Evolutionary conservation across 2,888 invertebrate species (phyloP), one percentile per base, ranked within the genome.

Genomic region (Torymus tubicola): DNA sequence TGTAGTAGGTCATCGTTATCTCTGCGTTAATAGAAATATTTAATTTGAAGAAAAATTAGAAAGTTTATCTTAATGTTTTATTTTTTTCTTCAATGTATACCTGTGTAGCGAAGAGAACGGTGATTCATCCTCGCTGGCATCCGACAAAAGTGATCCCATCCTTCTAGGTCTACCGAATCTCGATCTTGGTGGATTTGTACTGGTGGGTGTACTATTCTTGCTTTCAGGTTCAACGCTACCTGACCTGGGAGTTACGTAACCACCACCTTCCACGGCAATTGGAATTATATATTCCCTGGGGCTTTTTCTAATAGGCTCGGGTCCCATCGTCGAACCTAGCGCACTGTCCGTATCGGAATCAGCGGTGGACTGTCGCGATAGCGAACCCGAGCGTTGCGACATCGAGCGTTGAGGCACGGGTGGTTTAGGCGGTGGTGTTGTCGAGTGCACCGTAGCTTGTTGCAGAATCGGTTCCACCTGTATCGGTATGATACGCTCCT

Each of bases 281-380:
- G 97, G 97, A 91, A 97, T 97, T 87, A 97, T 97, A 88, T 96
- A 97, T 91, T 97, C 97, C 63, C 97, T 93, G 16, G 97, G 96
- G 14, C 96, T 96, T 91, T 97, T 97, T 89, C 96, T 95, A 88
- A 97, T 96, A 8, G 96, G 96, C 89, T 95, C 95, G 86, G 92
- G 74, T 24, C 93, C 92, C 3, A 89, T 85, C 10, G 92, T 91
- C 8, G 80, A 75, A 16, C 90, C 90, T 16, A 91, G 91, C 84
- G 90, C 93, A 85, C 92, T 93, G 84, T 94, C 94, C 0, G 95
- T 95, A 86, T 96, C 96, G 12, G 95, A 94, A 82, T 95, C 94
- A 81, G 92, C 92, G 0, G 95, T 95, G 12, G 95, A 94, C 86
- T 95, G 95, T 16, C 94, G 90, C 3, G 94, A 94, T 42, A 91